Base-by-base conservation (phyloP, 2,113 vertebrate genomes). In the Gavia stellata region DNA sequence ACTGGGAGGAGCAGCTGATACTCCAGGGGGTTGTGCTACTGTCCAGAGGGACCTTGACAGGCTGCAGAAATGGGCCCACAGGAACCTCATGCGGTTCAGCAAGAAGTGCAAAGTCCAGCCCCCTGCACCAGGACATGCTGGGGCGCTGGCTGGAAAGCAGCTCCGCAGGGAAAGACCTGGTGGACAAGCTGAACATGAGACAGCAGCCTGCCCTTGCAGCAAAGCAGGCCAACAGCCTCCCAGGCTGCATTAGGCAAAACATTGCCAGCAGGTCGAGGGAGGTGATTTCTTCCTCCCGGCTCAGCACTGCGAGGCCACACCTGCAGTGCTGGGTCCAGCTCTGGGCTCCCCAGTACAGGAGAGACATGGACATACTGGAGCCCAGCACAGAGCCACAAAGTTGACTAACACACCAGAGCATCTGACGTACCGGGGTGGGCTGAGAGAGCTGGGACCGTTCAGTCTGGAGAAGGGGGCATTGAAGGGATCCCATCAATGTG, bases 11-110 rank as follows among this genome's bases (percentile, higher is more conserved):
- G 28, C 1, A 0, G 17, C 49, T 40, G 59, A 45, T 14, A 47
- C 25, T 26, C 17, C 9, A 1, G 7, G 28, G 33, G 29, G 26
- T 11, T 1, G 0, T 12, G 18, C 31, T 61, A 52, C 52, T 40
- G 12, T 5, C 20, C 42, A 34, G 56, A 34, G 38, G 34, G 78
- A 71, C 29, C 50, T 26, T 1, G 0, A 14, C 20, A 40, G 71
- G 28, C 84, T n/a, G 55, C 28, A 65, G 58, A 70, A 36, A 18
- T 2, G 24, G 42, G 33, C 9, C 6, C 0, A 7, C 20, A 18
- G 67, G 72, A 61, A 18, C 38, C 34, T 36, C 7, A 1, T 1
- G 20, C 33, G 10, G 45, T 16, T 33, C 44, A 23, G 25, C 17
- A n/a, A 44, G 66, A 28, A 42, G 33, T 2, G 12, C 44, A 4